Percentiles rank a stretch among this genome's conserved stretches.
Evolutionary conservation across 2,797 vertebrate genomes (phyloP).

Genomic region (Phrynocephalus forsythii): DNA sequence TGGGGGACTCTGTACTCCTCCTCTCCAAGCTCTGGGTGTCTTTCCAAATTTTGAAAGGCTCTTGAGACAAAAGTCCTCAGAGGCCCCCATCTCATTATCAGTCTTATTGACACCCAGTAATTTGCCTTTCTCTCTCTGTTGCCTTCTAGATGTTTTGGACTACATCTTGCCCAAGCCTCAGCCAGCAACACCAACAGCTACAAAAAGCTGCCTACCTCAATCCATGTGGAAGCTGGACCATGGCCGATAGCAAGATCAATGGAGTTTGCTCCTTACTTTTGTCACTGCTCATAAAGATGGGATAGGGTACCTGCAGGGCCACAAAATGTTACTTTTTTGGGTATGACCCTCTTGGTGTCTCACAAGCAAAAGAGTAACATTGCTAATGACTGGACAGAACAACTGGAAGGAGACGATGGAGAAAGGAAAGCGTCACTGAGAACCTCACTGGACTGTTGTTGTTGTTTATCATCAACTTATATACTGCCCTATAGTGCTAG

Average conservation of each 20-base stretch:
- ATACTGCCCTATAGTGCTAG: no score
- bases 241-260: not conserved
- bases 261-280: no score
- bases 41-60: no score
- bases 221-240: not conserved
- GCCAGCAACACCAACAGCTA: not conserved
- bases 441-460: not conserved
- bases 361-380: no score
- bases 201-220: not conserved
- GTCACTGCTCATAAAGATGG: not conserved
- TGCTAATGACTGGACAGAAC: not conserved
- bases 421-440: not conserved
- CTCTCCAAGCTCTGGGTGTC: no score
- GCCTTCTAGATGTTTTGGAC: not conserved
- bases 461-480: no score
- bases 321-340: no score
- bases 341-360: no score
- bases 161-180: not conserved
- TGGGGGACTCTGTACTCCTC: no score
- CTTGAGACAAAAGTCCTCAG: no score
- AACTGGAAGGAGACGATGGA: not conserved
- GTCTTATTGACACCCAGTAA: no score
- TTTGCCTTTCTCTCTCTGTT: not conserved
- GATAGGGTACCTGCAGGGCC: not conserved
- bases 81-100: no score